A percentile compares a stretch with the other conserved stretches of the same genome.
These are phyloP conservation scores for Sebastes iracundus DNA, from an alignment of 2,797 vertebrate species.

Conservation along the genomic window DNA sequence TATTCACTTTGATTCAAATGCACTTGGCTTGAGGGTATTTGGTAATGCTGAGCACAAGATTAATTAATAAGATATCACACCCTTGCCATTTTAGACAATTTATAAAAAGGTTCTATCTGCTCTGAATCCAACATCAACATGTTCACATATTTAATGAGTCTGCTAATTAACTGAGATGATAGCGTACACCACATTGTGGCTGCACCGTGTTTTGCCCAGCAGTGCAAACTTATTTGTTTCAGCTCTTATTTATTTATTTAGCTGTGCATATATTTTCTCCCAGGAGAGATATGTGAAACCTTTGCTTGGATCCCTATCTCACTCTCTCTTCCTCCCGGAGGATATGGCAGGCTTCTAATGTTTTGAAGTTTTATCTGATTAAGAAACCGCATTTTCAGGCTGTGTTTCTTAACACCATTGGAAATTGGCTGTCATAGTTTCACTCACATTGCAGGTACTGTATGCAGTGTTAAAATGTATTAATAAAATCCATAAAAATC, in stretches of 20 bases:
- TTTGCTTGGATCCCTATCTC: constrained; percentile 60
- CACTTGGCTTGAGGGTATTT: constrained; percentile 70
- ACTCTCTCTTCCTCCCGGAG: constrained; percentile 55
- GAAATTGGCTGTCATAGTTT: constrained; percentile 50
- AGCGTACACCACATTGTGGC: constrained; percentile 51
- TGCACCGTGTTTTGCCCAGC: constrained; percentile 62
- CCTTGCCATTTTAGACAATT: constrained; percentile 77
- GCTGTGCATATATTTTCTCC: constrained; percentile 65
- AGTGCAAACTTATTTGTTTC: constrained; percentile 70
- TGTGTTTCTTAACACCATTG: constrained; percentile 47
- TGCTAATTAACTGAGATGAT: constrained; percentile 74
- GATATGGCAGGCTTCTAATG: constrained; percentile 45
- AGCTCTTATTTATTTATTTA: constrained; percentile 66
- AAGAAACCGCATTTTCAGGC: constrained; percentile 62
- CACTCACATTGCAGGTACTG: constrained; percentile 46
- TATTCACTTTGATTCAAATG: constrained; percentile 60
- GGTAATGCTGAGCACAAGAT: constrained; percentile 72
- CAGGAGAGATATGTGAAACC: constrained; percentile 60
- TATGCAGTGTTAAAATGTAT: constrained; percentile 23
- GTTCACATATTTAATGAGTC: constrained; percentile 73
- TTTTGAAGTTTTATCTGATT: constrained; percentile 78
- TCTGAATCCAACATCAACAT: constrained; percentile 69
- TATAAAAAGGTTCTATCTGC: constrained; percentile 51
- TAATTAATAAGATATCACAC: constrained; percentile 81
- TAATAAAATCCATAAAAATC: neutral